Conservation (phyloP, 2,797 vertebrate genomes). For the Dicrostonyx torquatus region DNA sequence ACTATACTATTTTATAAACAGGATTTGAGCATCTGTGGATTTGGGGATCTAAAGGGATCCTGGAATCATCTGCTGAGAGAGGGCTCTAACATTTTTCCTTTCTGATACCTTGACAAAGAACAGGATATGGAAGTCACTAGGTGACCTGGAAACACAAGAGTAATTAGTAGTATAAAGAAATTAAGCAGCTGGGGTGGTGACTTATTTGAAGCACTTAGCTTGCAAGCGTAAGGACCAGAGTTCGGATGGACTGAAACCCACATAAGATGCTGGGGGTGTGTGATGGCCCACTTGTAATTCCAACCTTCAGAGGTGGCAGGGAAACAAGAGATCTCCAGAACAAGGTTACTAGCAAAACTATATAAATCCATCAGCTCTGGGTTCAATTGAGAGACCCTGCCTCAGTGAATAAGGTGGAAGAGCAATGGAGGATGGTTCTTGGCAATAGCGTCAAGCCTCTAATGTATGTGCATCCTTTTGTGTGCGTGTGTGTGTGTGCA, state of each 20-base stretch:
- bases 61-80: not conserved
- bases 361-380: not conserved
- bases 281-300: not conserved
- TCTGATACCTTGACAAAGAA: slow-evolving; percentile 8
- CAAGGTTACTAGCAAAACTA: not conserved
- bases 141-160: not conserved
- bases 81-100: slow-evolving; percentile 3
- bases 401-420: not conserved
- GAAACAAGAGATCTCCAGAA: not conserved
- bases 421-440: not conserved
- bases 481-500: too few species aligned
- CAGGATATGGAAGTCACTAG: not conserved
- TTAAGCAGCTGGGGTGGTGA: not conserved
- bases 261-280: not conserved
- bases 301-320: not conserved
- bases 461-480: not conserved
- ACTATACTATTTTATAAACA: not conserved
- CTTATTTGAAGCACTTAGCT: not conserved
- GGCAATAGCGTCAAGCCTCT: not conserved
- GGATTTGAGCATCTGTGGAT: not conserved
- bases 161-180: not conserved
- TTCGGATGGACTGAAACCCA: not conserved
- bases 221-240: not conserved
- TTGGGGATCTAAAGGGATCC: not conserved
- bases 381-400: not conserved